Evolutionary conservation across 2,888 invertebrate genomes (phyloP).

Genomic region (Drosophila nr. perissopoda): DNA sequence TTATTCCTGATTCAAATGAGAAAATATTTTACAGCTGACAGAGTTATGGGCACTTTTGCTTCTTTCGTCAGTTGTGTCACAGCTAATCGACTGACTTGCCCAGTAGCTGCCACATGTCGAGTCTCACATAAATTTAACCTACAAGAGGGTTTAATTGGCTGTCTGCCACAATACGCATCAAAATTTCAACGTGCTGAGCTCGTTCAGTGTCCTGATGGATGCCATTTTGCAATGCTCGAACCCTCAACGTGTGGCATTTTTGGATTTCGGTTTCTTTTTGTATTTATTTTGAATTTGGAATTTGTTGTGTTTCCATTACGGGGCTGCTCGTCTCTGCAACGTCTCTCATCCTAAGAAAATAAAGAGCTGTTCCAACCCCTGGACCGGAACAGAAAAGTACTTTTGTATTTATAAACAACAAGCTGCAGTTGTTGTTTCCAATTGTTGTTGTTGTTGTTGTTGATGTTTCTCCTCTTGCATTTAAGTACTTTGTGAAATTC

Average conservation of each 20-base stretch:
- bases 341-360: constrained; percentile 61
- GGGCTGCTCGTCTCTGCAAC: constrained; percentile 23
- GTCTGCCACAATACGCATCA: constrained; percentile 64
- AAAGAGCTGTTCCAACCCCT: constrained; percentile 56
- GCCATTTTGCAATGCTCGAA: constrained; percentile 43
- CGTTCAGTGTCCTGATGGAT: constrained; percentile 49
- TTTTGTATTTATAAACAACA: constrained; percentile 51
- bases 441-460: constrained; percentile 35
- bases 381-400: constrained; percentile 46
- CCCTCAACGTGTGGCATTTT: constrained; percentile 59
- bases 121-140: constrained; percentile 71
- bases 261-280: constrained; percentile 29
- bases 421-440: constrained; percentile 68
- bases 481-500: constrained; percentile 74
- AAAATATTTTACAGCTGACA: not conserved
- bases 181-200: constrained; percentile 49
- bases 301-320: constrained; percentile 76
- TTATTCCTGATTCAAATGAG: not conserved
- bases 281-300: constrained; percentile 74
- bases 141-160: constrained; percentile 71
- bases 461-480: constrained; percentile 58
- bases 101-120: constrained; percentile 61
- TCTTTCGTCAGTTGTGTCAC: constrained; percentile 19
- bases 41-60: not conserved
- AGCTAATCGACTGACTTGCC: constrained; percentile 27